Evolutionary conservation across 2,797 vertebrate genomes (phyloP).

Genomic region (Enteromius fasciolatus): DNA sequence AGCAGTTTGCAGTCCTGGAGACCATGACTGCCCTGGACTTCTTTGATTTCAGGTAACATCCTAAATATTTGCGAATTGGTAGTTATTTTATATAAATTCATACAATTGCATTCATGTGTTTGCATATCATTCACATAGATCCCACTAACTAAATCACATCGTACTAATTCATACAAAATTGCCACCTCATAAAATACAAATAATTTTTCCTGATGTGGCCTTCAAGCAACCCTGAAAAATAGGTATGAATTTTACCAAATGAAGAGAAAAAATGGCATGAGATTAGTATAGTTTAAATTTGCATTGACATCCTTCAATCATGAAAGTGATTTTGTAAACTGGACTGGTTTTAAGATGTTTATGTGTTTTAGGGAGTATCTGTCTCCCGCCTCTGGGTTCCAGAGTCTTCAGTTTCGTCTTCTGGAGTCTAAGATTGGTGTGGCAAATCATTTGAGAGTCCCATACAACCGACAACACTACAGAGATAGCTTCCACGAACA

Average conservation of each 20-base stretch:
- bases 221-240: background rate
- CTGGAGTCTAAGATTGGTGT: constrained; percentile 95
- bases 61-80: background rate
- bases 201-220: background rate
- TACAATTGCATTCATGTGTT: background rate
- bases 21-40: constrained; percentile 98
- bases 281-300: background rate
- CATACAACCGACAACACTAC: constrained; percentile 93
- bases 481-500: constrained; percentile 89
- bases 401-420: constrained; percentile 96
- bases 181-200: background rate
- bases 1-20: constrained; percentile 93
- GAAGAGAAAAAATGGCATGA: background rate
- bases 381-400: constrained; percentile 87
- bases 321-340: no score
- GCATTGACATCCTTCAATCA: background rate
- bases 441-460: constrained; percentile 88
- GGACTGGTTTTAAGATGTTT: background rate
- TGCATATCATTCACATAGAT: background rate
- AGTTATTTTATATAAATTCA: background rate
- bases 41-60: constrained; percentile 91
- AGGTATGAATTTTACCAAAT: background rate
- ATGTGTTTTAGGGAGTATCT: constrained; percentile 84
- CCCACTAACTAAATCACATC: background rate
- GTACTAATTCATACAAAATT: background rate